Percentiles rank a stretch among this genome's conserved stretches.
phyloP scores from a whole-genome alignment of 1,140 invertebrate species.

The Anthonomus grandis region DNA sequence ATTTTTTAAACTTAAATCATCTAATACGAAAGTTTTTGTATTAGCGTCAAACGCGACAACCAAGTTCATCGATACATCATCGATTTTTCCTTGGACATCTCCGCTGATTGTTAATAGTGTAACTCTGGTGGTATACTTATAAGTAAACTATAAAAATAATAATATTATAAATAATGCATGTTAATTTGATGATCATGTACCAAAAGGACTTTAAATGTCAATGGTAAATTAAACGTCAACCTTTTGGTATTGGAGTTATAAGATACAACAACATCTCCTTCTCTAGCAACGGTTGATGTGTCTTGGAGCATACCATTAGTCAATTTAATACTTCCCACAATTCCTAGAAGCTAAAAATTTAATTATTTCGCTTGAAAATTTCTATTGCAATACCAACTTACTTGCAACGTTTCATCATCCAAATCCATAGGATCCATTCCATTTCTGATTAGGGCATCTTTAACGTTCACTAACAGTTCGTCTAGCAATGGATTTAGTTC shows the following conservation, averaged over 20 bases:
- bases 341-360: conserved; percentile 11
- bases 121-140: conserved; percentile 8
- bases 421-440: conserved; percentile 24
- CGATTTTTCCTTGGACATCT: conserved; percentile 6
- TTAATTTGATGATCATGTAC: conserved; percentile 9
- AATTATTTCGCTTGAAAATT: neutral
- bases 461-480: conserved; percentile 9
- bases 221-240: conserved; percentile 5
- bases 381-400: conserved; percentile 19
- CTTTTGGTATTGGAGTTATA: conserved; percentile 8
- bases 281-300: conserved; percentile 16
- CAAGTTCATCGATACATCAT: neutral
- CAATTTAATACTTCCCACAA: conserved; percentile 3
- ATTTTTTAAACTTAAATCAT: neutral
- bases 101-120: neutral
- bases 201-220: conserved; percentile 14
- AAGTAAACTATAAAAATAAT: conserved; percentile 10
- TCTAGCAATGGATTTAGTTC: conserved; percentile 8
- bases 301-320: conserved; percentile 23
- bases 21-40: neutral
- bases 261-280: conserved; percentile 1
- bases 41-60: neutral
- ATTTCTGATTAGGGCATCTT: conserved; percentile 14
- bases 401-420: conserved; percentile 7
- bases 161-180: neutral